Base-by-base conservation (phyloP, 2,888 invertebrate genomes). In the Baronia brevicornis region DNA sequence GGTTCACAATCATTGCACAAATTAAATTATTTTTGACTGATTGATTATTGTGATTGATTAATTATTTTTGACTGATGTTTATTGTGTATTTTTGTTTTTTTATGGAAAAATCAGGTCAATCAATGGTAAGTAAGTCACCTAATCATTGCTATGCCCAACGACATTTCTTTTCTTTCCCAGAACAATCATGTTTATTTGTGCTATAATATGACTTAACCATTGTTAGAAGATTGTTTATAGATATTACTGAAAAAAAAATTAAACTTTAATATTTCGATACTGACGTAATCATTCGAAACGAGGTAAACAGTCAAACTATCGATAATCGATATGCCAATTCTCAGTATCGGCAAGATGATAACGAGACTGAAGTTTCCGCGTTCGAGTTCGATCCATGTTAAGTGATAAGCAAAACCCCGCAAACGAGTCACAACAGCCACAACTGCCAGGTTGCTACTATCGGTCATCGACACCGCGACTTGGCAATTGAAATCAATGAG, bases 301-400 rank as follows among this genome's bases (percentile, higher is more conserved):
- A 7, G 15, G 19, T 21, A 24, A 28, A 28, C 12, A 32, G 12
- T 32, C 23, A 29, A 39, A 31, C 24, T 35, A 28, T 36, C 27
- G 20, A 29, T 25, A 14, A 30, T 33, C 39, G 44, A 36, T 36
- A 36, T 36, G 31, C 31, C 31, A 31, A 27, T 44, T 55, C 47
- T 55, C 48, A 55, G 50, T 53, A 48, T 53, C 44, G 51, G 49
- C 33, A 21, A 36, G 32, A 22, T 31, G 59, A 63, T 62, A 63
- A 52, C 48, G 44, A 42, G 46, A 43, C 44, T 33, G 35, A 40
- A 43, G 53, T 64, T 67, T 61, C 68, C 65, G 57, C 51, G 49
- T 64, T 56, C 48, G n/a, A 43, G 39, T 47, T 54, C 27, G 67
- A 67, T 67, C 62, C 53, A 41, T 52, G 54, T 41, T 50, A 40